These are phyloP conservation scores for Zoanthus gigantus DNA, from an alignment of 92 coral and sea anemone genomes.

Conservation along the genomic window DNA sequence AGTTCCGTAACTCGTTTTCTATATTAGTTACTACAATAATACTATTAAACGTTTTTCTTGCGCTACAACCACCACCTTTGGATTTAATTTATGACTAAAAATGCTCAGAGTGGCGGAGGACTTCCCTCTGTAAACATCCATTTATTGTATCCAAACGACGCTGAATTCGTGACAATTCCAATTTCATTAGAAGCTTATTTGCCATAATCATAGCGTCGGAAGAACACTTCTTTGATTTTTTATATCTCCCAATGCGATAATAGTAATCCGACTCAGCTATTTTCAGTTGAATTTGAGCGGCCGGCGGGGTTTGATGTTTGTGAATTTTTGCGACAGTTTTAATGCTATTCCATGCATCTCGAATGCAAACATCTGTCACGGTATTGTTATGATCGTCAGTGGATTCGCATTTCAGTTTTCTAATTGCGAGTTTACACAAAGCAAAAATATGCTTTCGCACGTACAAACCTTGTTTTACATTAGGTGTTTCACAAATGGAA, in stretches of 20 bases:
- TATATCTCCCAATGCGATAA: slow-evolving; percentile 5
- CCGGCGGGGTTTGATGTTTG: neutral
- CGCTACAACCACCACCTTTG: too few relatives aligned
- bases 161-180: slow-evolving; percentile 5
- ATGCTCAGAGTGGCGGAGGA: neutral
- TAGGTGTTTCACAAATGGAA: neutral
- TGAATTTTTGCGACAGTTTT: neutral
- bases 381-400: neutral
- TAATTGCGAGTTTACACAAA: slow-evolving; percentile 35
- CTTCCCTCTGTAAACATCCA: neutral
- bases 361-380: neutral
- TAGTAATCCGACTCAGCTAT: slow-evolving; percentile 11
- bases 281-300: slow-evolving; percentile 8
- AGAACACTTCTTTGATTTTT: neutral
- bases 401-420: neutral
- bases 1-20: too few relatives aligned
- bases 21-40: too few relatives aligned
- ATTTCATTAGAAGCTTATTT: neutral
- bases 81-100: neutral
- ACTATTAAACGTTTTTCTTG: too few relatives aligned
- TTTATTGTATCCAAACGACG: slow-evolving; percentile 7
- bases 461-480: neutral
- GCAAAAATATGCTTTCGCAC: slow-evolving; percentile 13
- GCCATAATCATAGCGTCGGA: neutral
- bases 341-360: slow-evolving; percentile 11